These are phyloP conservation scores for Butorides virescens DNA, from an alignment of 2,113 vertebrate species.

Conservation along the genomic window DNA sequence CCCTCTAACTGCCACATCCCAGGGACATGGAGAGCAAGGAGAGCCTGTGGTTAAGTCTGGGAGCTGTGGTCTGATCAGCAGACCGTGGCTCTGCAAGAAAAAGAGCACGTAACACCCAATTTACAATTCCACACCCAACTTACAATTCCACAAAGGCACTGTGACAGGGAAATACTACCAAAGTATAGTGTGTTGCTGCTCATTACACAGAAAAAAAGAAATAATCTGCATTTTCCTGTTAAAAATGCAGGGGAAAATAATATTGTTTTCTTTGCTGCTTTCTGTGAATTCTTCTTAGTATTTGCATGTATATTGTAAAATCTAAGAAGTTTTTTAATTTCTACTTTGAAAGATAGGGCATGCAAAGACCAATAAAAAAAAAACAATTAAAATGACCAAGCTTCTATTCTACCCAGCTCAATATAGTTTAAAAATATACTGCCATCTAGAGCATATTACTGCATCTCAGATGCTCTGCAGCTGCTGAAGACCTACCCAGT, in stretches of 20 bases:
- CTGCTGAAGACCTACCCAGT: neutral
- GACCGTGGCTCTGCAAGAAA: neutral
- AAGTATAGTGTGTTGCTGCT: neutral
- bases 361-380: neutral
- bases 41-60: neutral
- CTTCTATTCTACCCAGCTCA: neutral
- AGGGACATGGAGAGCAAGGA: neutral
- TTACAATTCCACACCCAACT: neutral
- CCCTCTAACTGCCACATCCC: neutral
- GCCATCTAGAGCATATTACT: slow-evolving; percentile 15
- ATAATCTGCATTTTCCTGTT: neutral
- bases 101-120: neutral
- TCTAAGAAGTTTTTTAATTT: neutral
- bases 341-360: neutral
- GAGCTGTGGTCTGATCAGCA: neutral
- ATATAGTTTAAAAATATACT: slow-evolving; percentile 24
- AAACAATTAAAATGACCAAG: neutral
- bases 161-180: neutral
- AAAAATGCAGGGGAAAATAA: neutral
- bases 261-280: neutral
- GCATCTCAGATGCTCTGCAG: neutral
- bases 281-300: neutral
- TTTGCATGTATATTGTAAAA: neutral
- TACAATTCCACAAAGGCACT: neutral
- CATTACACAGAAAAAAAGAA: neutral